Conservation (phyloP, 2,888 invertebrate genomes). For the Hirtodrosophila confusa region DNA sequence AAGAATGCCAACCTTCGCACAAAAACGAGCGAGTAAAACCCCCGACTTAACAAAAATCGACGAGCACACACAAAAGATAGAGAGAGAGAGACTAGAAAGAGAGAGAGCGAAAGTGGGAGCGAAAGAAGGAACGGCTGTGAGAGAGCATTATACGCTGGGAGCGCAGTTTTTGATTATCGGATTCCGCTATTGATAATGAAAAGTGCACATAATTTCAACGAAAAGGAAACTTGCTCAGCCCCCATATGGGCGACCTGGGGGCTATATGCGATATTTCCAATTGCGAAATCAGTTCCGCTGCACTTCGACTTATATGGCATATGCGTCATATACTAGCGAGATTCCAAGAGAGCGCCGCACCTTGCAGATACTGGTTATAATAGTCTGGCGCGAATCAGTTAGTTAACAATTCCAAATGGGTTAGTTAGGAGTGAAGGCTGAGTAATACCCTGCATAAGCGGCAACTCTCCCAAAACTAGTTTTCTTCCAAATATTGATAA, state of each 20-base stretch:
- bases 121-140: not conserved
- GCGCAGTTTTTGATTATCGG: not conserved
- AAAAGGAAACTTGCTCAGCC: constrained; percentile 55
- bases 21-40: constrained; percentile 68
- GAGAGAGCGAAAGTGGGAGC: constrained; percentile 3
- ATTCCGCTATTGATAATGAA: constrained; percentile 54
- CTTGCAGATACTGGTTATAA: constrained; percentile 4
- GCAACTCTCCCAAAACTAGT: too few relatives aligned
- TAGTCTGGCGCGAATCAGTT: constrained; percentile 21
- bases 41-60: constrained; percentile 50
- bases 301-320: constrained; percentile 27
- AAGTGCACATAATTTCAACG: constrained; percentile 25
- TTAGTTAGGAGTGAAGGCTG: not conserved
- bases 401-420: constrained; percentile 1
- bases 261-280: constrained; percentile 29
- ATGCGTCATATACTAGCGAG: constrained; percentile 27
- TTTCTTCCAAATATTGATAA: too few relatives aligned
- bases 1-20: constrained; percentile 83
- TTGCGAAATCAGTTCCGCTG: constrained; percentile 54
- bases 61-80: constrained; percentile 17
- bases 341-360: constrained; percentile 17
- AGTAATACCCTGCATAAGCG: constrained; percentile 18
- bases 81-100: constrained; percentile 11
- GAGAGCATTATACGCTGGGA: constrained; percentile 8
- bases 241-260: constrained; percentile 35